Conservation (phyloP, 2,797 vertebrate genomes). For the Helostoma temminkii region DNA sequence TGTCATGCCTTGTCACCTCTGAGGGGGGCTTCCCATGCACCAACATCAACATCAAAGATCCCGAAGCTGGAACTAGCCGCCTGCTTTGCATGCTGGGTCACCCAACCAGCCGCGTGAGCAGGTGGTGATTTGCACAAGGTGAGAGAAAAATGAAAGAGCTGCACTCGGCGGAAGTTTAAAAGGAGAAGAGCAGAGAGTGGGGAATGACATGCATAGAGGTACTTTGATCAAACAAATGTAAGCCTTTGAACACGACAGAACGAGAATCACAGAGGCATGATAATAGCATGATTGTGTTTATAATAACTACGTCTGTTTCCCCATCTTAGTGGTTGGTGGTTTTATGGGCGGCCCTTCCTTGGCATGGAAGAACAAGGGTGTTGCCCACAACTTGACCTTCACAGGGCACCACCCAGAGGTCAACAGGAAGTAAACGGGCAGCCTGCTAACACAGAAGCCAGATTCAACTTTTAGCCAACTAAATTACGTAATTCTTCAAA, state of each 20-base stretch:
- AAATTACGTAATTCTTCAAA: conserved; percentile 70
- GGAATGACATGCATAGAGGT: conserved; percentile 32
- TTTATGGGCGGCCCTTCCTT: conserved; percentile 61
- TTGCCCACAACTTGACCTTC: conserved; percentile 65
- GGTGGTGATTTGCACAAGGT: conserved; percentile 69
- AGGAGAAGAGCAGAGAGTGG: conserved; percentile 25
- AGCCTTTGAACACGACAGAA: conserved; percentile 74
- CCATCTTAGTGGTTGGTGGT: conserved; percentile 69
- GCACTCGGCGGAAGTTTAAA: conserved; percentile 41
- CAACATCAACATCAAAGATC: conserved; percentile 11
- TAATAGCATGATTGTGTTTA: conserved; percentile 78
- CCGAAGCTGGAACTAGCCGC: conserved; percentile 11
- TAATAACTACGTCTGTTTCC: conserved; percentile 75
- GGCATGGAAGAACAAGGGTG: conserved; percentile 61
- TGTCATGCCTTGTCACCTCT: conserved; percentile 39
- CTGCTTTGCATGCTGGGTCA: conserved; percentile 67
- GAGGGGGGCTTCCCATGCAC: conserved; percentile 5
- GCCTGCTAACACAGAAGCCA: conserved; percentile 45
- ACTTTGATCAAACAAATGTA: conserved; percentile 66
- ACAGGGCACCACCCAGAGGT: conserved; percentile 72
- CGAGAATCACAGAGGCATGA: conserved; percentile 65
- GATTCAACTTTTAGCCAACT: conserved; percentile 52
- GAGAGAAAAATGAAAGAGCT: conserved; percentile 38
- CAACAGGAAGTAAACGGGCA: conserved; percentile 74
- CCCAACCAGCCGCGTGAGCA: conserved; percentile 29